Evolutionary conservation across 1,140 invertebrate species (phyloP).

Genomic region (Amyelois transitella): DNA sequence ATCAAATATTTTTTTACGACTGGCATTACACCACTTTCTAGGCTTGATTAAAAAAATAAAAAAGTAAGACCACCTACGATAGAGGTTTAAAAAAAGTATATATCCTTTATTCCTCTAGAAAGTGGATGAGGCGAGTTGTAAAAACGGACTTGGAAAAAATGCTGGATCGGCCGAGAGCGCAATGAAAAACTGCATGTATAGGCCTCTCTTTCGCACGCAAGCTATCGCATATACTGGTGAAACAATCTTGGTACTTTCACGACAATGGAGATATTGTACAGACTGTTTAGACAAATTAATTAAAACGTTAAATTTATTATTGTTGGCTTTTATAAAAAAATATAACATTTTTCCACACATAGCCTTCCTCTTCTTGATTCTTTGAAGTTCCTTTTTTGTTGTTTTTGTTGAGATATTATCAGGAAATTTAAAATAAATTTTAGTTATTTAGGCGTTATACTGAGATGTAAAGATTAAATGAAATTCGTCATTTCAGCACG

Average conservation of each 20-base stretch:
- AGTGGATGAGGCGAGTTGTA: constrained; percentile 46
- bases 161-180: constrained; percentile 22
- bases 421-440: no score
- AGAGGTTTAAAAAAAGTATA: constrained; percentile 36
- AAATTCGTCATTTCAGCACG: no score
- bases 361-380: no score
- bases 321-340: no score
- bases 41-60: constrained; percentile 3
- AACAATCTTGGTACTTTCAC: constrained; percentile 46
- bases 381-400: no score
- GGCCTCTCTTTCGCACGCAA: constrained; percentile 35
- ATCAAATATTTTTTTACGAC: not conserved
- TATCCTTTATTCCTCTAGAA: constrained; percentile 35
- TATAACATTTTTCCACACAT: no score
- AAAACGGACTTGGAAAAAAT: constrained; percentile 60
- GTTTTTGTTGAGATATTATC: no score
- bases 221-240: constrained; percentile 23
- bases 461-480: no score
- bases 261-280: no score
- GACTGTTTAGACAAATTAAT: no score
- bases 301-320: no score
- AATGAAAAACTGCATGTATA: constrained; percentile 47
- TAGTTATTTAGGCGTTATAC: no score
- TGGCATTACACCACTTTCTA: not conserved
- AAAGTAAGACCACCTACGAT: constrained; percentile 31